Evolutionary conservation across 2,797 vertebrate genomes (phyloP).

Genomic region (Xiphorhynchus erythropygius): DNA sequence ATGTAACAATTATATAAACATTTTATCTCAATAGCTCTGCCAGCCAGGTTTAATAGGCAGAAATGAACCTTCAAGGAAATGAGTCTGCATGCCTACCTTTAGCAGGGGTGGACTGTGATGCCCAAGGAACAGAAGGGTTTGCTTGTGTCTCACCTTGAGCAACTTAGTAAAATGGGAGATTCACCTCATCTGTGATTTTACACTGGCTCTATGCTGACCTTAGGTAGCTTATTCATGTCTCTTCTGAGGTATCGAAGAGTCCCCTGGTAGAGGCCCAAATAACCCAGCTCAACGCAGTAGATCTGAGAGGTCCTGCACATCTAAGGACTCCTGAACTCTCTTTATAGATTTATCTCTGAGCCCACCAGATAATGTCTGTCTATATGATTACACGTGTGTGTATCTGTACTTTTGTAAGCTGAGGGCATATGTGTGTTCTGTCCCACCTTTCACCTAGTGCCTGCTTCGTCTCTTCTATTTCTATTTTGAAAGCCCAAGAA

Average conservation of each 20-base stretch:
- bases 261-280: neutral
- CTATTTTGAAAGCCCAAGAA: neutral
- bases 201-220: neutral
- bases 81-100: neutral
- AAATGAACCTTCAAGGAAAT: neutral
- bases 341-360: neutral
- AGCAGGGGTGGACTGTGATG: neutral
- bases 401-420: neutral
- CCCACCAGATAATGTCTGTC: neutral
- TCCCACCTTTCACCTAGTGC: constrained; percentile 13
- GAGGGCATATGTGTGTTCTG: neutral
- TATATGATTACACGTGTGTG: neutral
- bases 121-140: neutral
- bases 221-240: neutral
- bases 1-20: neutral
- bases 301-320: neutral
- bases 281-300: neutral
- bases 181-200: neutral
- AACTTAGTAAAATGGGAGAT: neutral
- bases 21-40: neutral
- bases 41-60: neutral
- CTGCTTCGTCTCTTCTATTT: neutral
- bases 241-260: neutral
- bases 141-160: neutral
- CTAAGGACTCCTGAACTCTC: neutral